phyloP scores from a whole-genome alignment of 2,888 invertebrate genomes.

The Machimus rusticus region DNA sequence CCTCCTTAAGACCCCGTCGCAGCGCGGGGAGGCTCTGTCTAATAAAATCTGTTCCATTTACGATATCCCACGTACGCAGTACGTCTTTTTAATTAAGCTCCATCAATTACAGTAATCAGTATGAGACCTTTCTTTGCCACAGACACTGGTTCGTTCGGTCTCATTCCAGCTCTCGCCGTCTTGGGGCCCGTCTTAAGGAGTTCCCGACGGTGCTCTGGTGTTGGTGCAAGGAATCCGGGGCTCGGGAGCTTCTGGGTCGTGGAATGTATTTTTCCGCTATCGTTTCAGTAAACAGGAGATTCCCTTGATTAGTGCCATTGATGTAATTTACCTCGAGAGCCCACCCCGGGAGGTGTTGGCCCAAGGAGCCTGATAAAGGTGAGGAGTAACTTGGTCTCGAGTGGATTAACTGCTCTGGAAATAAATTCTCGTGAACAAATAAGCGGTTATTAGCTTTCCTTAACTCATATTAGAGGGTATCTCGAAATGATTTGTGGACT shows the following conservation, averaged over 20 bases:
- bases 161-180: not conserved
- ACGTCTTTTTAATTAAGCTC: conserved; percentile 49
- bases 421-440: conserved; percentile 9
- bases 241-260: not conserved
- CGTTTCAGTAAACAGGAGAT: conserved; percentile 32
- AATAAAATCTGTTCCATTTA: conserved; percentile 49
- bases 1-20: not conserved
- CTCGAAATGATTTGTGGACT: conserved; percentile 15
- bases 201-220: not conserved
- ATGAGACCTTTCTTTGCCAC: conserved; percentile 32
- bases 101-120: conserved; percentile 48
- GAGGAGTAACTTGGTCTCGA: not conserved
- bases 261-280: conserved; percentile 35
- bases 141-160: not conserved
- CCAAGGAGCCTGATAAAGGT: not conserved
- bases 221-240: not conserved
- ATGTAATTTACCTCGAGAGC: conserved; percentile 36
- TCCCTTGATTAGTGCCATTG: conserved; percentile 40
- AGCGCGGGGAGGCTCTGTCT: conserved; percentile 29
- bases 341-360: not conserved
- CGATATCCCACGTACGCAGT: conserved; percentile 48
- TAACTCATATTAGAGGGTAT: conserved; percentile 25
- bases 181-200: not conserved
- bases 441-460: conserved; percentile 12
- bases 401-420: conserved; percentile 14